Percentiles rank a stretch among this genome's conserved stretches.
Conservation (phyloP, 2,113 vertebrate genomes). For the Etheostoma spectabile region DNA sequence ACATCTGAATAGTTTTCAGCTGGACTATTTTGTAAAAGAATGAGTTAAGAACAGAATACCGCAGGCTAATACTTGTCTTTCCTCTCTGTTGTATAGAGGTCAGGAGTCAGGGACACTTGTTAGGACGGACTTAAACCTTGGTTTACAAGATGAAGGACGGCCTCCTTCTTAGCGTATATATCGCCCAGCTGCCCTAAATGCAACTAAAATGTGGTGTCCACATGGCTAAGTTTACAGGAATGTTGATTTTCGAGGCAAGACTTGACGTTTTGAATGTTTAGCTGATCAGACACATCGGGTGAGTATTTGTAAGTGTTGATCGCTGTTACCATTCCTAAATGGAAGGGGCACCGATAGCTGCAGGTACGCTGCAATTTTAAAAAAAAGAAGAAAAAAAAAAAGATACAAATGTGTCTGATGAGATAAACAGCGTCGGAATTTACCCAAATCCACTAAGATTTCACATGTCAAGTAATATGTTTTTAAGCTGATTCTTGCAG, state of each 20-base stretch:
- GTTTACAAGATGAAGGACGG: not conserved
- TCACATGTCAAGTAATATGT: not conserved
- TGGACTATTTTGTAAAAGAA: not conserved
- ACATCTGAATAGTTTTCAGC: not conserved
- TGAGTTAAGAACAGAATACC: not conserved
- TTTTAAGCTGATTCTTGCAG: slow-evolving; percentile 21
- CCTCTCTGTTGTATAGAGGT: slow-evolving; percentile 9
- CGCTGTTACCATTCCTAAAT: not conserved
- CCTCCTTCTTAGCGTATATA: not conserved
- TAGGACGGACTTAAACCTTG: not conserved
- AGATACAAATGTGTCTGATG: not conserved
- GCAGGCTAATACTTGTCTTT: slow-evolving; percentile 9
- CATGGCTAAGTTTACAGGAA: slow-evolving; percentile 19
- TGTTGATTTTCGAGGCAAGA: slow-evolving; percentile 6
- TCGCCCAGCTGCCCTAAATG: slow-evolving; percentile 14
- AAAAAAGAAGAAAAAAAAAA: not conserved
- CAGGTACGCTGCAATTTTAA: not conserved
- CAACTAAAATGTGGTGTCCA: not conserved
- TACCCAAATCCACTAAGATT: not conserved
- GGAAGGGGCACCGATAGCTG: not conserved
- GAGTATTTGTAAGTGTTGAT: not conserved
- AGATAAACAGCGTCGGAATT: slow-evolving; percentile 6
- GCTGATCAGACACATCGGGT: slow-evolving; percentile 22
- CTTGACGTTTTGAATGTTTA: slow-evolving; percentile 14
- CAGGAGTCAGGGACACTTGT: slow-evolving; percentile 6